Evolutionary conservation across 2,797 vertebrate species (phyloP).

Genomic region (Scleropages formosus): DNA sequence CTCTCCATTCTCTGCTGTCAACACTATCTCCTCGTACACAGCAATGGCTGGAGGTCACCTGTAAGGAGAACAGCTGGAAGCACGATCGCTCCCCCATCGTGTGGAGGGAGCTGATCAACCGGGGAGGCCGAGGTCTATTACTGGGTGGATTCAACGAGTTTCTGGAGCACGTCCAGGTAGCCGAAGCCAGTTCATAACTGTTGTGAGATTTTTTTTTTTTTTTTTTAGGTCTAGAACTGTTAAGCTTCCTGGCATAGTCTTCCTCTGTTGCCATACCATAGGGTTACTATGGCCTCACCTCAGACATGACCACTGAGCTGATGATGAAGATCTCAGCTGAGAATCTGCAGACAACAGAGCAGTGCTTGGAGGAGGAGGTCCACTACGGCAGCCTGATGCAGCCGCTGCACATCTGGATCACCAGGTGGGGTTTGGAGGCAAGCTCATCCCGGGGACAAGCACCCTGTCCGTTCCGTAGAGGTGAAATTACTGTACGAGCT

Average conservation of each 20-base stretch:
- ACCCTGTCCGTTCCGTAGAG: too few species aligned
- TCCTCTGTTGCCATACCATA: constrained; percentile 48
- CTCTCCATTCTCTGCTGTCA: neutral
- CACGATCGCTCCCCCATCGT: constrained; percentile 79
- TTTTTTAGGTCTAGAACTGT: too few species aligned
- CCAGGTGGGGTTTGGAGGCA: constrained; percentile 65
- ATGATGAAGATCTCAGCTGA: constrained; percentile 78
- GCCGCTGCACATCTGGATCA: constrained; percentile 84
- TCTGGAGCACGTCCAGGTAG: constrained; percentile 82
- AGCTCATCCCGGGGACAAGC: too few species aligned
- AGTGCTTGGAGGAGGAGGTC: constrained; percentile 60
- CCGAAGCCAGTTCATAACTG: neutral
- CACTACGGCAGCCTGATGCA: constrained; percentile 51
- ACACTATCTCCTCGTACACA: constrained; percentile 42
- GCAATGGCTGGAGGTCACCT: constrained; percentile 78
- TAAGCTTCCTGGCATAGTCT: neutral
- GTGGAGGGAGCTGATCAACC: constrained; percentile 88
- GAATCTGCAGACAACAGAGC: constrained; percentile 66
- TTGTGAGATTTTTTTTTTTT: neutral
- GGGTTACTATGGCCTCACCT: constrained; percentile 79
- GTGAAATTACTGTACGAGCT: neutral
- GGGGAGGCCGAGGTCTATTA: constrained; percentile 80
- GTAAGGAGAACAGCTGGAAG: constrained; percentile 76
- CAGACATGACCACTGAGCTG: constrained; percentile 66
- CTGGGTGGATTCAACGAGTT: constrained; percentile 86